These are phyloP conservation scores for Halictus ligatus DNA, from an alignment of 2,888 invertebrate genomes.

Conservation along the genomic window DNA sequence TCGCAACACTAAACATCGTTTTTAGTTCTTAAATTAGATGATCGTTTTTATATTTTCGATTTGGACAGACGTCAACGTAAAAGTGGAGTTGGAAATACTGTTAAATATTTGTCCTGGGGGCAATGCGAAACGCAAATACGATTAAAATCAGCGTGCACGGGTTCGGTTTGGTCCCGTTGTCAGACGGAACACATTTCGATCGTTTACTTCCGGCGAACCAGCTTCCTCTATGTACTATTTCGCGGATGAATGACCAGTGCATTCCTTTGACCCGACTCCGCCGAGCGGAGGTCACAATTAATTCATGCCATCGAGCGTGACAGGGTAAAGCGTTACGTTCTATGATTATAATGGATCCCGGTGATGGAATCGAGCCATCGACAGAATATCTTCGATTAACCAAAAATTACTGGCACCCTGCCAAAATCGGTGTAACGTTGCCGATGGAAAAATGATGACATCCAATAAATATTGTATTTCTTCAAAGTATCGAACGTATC, in stretches of 20 bases:
- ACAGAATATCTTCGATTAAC: not conserved
- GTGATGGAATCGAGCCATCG: not conserved
- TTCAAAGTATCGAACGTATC: not conserved
- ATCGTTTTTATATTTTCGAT: not conserved
- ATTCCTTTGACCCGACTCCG: slow-evolving; percentile 34
- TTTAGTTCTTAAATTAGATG: not conserved
- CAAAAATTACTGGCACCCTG: not conserved
- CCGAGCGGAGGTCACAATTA: slow-evolving; percentile 10
- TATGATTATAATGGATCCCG: slow-evolving; percentile 21
- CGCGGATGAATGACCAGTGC: slow-evolving; percentile 14
- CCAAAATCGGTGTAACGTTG: not conserved
- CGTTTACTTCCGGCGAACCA: not conserved
- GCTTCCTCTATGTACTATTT: not conserved
- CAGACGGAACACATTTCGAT: slow-evolving; percentile 5
- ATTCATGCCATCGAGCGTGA: slow-evolving; percentile 17
- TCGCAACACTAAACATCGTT: not conserved
- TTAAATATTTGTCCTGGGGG: not conserved
- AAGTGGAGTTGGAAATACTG: not conserved
- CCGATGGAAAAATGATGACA: not conserved
- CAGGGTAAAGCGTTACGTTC: slow-evolving; percentile 19
- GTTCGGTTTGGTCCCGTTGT: not conserved
- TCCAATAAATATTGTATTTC: not conserved
- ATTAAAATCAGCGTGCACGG: not conserved
- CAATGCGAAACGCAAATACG: not conserved
- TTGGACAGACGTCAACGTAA: not conserved